These are phyloP conservation scores for Clarias platycephalus DNA, from an alignment of 2,797 vertebrate species.

Conservation along the genomic window DNA sequence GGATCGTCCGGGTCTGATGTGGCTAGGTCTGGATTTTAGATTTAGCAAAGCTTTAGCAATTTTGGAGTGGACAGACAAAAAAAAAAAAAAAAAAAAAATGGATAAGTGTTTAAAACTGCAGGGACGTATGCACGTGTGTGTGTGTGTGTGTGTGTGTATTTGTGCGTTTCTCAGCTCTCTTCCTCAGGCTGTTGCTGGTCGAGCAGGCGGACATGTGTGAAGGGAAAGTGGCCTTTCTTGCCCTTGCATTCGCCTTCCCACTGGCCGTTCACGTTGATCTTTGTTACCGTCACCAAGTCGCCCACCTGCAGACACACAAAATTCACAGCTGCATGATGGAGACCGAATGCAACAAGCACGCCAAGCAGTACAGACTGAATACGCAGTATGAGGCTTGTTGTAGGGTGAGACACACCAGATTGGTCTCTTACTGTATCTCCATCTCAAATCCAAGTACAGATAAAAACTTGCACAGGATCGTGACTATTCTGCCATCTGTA, in stretches of 20 bases:
- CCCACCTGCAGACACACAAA: constrained; percentile 79
- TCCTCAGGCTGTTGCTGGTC: constrained; percentile 96
- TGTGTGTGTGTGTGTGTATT: constrained; percentile 16
- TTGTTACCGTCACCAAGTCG: constrained; percentile 96
- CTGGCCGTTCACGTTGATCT: constrained; percentile 98
- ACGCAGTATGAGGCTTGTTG: neutral
- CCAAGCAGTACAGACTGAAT: neutral
- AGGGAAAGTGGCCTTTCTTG: constrained; percentile 95
- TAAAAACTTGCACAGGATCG: neutral
- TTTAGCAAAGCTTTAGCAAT: neutral
- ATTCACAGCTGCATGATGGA: neutral
- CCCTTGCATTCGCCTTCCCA: constrained; percentile 99
- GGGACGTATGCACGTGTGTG: neutral
- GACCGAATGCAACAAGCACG: constrained; percentile 13
- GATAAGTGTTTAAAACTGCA: neutral
- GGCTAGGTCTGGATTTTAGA: constrained; percentile 4
- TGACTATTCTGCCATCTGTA: neutral
- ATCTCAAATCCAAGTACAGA: neutral
- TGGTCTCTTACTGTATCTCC: neutral
- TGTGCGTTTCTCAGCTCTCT: constrained; percentile 66
- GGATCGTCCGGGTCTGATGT: constrained; percentile 8
- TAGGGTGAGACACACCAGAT: neutral
- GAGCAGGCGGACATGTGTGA: constrained; percentile 96
- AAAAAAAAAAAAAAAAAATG: neutral
- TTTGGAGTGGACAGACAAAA: neutral